phyloP scores from a whole-genome alignment of 2,113 vertebrate genomes.

The Sus scrofa region DNA sequence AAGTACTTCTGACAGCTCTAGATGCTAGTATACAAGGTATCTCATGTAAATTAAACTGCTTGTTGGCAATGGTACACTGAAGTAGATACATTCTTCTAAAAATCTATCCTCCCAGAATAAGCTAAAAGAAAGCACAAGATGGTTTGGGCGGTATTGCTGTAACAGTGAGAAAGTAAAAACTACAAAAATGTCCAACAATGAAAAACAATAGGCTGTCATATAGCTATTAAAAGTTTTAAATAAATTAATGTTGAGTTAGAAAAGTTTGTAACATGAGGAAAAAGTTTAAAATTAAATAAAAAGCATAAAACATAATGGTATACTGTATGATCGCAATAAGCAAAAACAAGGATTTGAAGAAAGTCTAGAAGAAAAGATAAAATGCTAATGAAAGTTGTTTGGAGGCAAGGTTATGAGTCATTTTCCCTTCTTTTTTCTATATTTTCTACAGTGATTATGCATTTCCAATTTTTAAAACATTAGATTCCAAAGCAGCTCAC shows the following conservation, averaged over 20 bases:
- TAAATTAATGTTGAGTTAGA: conserved; percentile 21
- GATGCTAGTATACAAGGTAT: conserved; percentile 3
- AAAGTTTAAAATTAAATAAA: conserved; percentile 47
- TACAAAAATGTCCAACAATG: background rate
- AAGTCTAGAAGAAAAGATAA: background rate
- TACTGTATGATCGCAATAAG: conserved; percentile 6
- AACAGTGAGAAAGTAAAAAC: conserved; percentile 57
- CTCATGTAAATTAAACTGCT: conserved; percentile 28
- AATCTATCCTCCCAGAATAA: background rate
- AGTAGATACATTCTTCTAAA: conserved; percentile 5
- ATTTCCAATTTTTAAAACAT: conserved; percentile 61
- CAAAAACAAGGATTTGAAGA: conserved; percentile 3
- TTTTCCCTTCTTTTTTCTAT: conserved; percentile 44
- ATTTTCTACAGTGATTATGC: conserved; percentile 25
- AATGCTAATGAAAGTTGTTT: conserved; percentile 12
- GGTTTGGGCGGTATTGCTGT: background rate
- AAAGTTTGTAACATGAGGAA: conserved; percentile 46
- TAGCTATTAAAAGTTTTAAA: conserved; percentile 41
- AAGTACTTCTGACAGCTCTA: background rate
- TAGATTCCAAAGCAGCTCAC: conserved; percentile 23
- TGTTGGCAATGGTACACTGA: background rate
- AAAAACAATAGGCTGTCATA: conserved; percentile 5
- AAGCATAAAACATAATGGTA: background rate
- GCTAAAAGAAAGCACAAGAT: conserved; percentile 53
- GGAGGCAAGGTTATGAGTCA: background rate